phyloP scores from a whole-genome alignment of 2,113 vertebrate genomes.

The Charina bottae region DNA sequence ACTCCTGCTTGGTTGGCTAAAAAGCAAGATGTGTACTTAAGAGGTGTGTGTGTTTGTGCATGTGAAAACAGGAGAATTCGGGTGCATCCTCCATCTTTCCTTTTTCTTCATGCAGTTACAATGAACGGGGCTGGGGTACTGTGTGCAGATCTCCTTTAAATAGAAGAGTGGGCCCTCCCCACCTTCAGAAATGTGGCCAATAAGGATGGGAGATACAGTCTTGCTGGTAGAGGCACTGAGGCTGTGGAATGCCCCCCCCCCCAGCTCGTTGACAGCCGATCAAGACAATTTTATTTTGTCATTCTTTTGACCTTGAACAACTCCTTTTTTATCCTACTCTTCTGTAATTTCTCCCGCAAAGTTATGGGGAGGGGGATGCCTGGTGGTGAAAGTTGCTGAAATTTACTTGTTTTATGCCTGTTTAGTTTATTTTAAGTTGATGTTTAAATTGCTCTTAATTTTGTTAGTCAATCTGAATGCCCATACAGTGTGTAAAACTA shows the following conservation, averaged over 20 bases:
- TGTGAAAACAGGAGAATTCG: neutral
- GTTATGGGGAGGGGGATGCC: neutral
- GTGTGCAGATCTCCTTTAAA: neutral
- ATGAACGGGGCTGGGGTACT: neutral
- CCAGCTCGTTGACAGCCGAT: neutral
- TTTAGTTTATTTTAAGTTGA: neutral
- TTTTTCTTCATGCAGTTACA: neutral
- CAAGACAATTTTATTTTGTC: neutral
- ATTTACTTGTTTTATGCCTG: neutral
- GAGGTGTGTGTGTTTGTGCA: too few species aligned
- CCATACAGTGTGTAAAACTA: rapidly evolving
- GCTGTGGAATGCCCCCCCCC: neutral
- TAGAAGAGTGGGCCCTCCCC: neutral
- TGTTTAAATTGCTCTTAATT: neutral
- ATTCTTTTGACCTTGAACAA: neutral
- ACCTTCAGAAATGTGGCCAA: neutral
- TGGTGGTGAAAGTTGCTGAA: neutral
- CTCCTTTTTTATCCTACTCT: neutral
- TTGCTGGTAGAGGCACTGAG: neutral
- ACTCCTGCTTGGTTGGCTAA: too few species aligned
- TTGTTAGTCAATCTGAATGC: neutral
- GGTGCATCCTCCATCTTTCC: neutral
- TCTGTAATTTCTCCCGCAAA: neutral
- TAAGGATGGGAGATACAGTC: neutral
- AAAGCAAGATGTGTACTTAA: neutral